Percentiles rank a stretch among this genome's conserved stretches.
phyloP scores from a whole-genome alignment of 92 coral and sea anemone species.

The Phenganax marumi region DNA sequence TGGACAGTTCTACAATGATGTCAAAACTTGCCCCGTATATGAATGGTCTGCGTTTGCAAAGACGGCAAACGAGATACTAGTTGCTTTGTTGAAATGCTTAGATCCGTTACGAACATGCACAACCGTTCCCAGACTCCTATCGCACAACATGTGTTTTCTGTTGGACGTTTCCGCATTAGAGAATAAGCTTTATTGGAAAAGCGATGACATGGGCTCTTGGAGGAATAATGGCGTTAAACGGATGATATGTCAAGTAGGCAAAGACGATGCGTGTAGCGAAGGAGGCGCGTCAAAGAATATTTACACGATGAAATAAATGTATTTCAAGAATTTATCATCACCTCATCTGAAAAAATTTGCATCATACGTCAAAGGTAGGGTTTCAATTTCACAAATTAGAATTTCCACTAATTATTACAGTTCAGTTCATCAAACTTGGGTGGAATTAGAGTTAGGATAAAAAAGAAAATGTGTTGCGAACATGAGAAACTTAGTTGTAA shows the following conservation, averaged over 20 bases:
- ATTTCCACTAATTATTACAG: background rate
- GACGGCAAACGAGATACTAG: background rate
- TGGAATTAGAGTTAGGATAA: background rate
- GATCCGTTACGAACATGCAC: slow-evolving; percentile 3
- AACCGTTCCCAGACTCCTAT: background rate
- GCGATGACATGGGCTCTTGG: background rate
- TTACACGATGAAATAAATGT: background rate
- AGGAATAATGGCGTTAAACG: slow-evolving; percentile 2
- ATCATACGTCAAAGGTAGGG: background rate
- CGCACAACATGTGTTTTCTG: background rate
- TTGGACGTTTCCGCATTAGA: background rate
- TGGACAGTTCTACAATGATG: background rate
- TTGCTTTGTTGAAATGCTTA: background rate
- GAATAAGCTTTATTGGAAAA: background rate
- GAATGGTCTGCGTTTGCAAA: slow-evolving; percentile 2
- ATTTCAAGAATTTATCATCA: background rate
- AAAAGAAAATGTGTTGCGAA: background rate
- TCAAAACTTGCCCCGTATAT: background rate
- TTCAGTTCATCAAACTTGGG: background rate
- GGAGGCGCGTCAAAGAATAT: background rate
- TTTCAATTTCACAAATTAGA: background rate
- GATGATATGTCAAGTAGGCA: background rate
- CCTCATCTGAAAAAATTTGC: background rate
- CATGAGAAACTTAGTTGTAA: background rate
- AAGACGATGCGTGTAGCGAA: background rate